Percentiles rank a stretch among this genome's conserved stretches.
These are phyloP conservation scores for Lypha dubia DNA, from an alignment of 2,888 invertebrate genomes.

Conservation along the genomic window DNA sequence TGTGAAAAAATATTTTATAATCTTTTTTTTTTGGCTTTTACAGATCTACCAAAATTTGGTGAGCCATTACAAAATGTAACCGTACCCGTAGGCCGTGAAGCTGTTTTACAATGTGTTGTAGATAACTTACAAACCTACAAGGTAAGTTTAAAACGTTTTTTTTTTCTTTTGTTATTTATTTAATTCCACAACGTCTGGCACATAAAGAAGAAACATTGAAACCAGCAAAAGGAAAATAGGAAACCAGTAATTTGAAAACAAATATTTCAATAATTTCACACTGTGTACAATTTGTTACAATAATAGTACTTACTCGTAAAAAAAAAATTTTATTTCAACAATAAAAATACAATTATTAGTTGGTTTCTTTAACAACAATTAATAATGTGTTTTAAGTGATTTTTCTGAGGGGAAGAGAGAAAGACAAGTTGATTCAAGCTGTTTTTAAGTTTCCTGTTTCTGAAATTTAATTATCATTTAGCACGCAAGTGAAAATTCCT, in stretches of 20 bases:
- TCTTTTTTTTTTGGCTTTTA: constrained; percentile 71
- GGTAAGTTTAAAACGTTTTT: constrained; percentile 81
- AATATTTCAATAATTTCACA: constrained; percentile 53
- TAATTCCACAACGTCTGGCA: background rate
- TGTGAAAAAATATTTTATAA: background rate
- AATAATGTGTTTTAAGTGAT: constrained; percentile 24
- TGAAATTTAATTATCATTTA: constrained; percentile 60
- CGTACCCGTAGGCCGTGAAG: constrained; percentile 87
- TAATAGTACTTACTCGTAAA: background rate
- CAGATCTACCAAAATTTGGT: constrained; percentile 88
- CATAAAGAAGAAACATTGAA: background rate
- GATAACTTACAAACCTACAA: constrained; percentile 88
- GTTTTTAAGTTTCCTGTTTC: constrained; percentile 47
- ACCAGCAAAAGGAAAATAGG: background rate
- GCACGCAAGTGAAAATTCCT: constrained; percentile 61
- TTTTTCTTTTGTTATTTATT: background rate
- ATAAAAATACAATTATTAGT: constrained; percentile 33
- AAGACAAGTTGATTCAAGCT: background rate
- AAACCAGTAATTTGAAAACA: constrained; percentile 16
- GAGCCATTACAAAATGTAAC: constrained; percentile 88
- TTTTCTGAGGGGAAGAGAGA: background rate
- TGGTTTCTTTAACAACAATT: background rate
- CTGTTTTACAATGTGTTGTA: constrained; percentile 87
- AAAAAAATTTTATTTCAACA: constrained; percentile 43
- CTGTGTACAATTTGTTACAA: constrained; percentile 27